Conservation (phyloP, 2,113 vertebrate species). For the Pholis gunnellus region DNA sequence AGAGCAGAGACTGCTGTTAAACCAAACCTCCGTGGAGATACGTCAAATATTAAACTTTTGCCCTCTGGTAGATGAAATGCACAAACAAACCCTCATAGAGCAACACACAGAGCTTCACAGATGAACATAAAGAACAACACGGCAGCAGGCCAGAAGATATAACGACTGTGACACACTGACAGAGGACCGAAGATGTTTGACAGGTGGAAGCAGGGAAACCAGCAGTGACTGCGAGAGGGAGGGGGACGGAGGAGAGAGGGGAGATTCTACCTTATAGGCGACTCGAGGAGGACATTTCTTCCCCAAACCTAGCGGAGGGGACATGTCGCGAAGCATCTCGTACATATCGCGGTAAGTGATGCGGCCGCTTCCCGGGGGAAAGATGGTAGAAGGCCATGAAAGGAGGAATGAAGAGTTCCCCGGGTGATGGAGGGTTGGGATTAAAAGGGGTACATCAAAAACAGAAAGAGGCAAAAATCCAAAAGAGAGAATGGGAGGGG, state of each 20-base stretch:
- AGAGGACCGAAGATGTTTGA: slow-evolving; percentile 63
- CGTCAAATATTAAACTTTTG: background rate
- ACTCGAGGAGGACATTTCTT: slow-evolving; percentile 99
- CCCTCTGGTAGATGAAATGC: background rate
- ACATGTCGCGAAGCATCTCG: slow-evolving; percentile 99
- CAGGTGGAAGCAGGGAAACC: slow-evolving; percentile 48
- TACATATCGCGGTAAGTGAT: slow-evolving; percentile 98
- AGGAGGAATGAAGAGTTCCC: slow-evolving; percentile 50
- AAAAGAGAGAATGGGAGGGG: slow-evolving; percentile 53
- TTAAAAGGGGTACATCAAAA: slow-evolving; percentile 13
- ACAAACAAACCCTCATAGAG: slow-evolving; percentile 19
- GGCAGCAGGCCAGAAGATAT: slow-evolving; percentile 39
- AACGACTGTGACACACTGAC: slow-evolving; percentile 52
- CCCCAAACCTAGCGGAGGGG: slow-evolving; percentile 97
- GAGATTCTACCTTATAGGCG: slow-evolving; percentile 96
- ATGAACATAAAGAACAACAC: slow-evolving; percentile 51
- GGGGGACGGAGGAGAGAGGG: slow-evolving; percentile 12
- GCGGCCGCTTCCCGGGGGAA: slow-evolving; percentile 89
- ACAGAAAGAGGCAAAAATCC: slow-evolving; percentile 76
- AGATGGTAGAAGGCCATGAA: slow-evolving; percentile 48
- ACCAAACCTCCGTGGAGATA: background rate
- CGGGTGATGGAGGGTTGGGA: slow-evolving; percentile 30
- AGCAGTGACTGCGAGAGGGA: slow-evolving; percentile 44
- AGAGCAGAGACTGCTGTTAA: background rate
- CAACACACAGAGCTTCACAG: slow-evolving; percentile 40